These are phyloP conservation scores for Apteryx owenii DNA, from an alignment of 2,113 vertebrate genomes.

Conservation along the genomic window DNA sequence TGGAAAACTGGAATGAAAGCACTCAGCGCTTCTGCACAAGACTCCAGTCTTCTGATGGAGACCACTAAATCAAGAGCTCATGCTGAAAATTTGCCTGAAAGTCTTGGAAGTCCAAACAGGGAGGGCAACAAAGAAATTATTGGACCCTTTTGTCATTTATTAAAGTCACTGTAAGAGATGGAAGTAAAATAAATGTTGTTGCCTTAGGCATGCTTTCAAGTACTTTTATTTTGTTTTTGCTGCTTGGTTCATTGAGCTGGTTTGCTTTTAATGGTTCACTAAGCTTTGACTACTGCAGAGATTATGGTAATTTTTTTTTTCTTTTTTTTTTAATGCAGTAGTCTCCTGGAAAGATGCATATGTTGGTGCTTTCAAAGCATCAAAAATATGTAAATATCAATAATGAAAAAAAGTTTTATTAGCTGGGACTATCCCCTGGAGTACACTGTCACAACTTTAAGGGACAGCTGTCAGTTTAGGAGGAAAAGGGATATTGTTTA, in stretches of 20 bases:
- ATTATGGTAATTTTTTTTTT: neutral
- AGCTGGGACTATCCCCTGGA: neutral
- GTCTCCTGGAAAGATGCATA: neutral
- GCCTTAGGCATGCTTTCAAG: conserved; percentile 30
- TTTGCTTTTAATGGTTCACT: conserved; percentile 38
- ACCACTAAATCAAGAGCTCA: neutral
- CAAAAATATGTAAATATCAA: neutral
- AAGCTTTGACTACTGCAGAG: neutral
- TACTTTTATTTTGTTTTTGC: conserved; percentile 14
- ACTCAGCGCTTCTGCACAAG: neutral
- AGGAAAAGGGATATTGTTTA: neutral
- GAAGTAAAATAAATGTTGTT: neutral
- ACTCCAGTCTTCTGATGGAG: neutral
- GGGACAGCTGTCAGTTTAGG: neutral
- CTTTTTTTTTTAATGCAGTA: neutral
- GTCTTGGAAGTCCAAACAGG: neutral
- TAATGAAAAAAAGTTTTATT: neutral
- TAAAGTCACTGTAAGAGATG: neutral
- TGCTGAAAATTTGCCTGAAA: neutral
- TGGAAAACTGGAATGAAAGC: neutral
- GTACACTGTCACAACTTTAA: neutral
- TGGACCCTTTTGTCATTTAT: neutral
- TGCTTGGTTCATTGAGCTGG: neutral
- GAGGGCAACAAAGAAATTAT: neutral
- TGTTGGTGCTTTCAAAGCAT: neutral